These are phyloP conservation scores for Philaethria dido DNA, from an alignment of 2,888 invertebrate species.

Conservation along the genomic window DNA sequence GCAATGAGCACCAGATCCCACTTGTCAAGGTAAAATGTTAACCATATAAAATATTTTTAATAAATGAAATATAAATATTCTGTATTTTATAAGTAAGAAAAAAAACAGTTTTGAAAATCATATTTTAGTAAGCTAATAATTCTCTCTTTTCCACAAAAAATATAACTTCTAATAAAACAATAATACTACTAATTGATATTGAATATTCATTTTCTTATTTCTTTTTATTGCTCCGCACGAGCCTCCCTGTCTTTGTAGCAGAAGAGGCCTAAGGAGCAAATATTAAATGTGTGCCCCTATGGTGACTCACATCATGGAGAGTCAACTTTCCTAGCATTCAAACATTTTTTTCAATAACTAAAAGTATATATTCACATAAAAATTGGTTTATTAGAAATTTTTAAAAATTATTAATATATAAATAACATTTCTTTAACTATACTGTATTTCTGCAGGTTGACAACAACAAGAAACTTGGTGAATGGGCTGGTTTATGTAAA, in stretches of 20 bases:
- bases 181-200: no score
- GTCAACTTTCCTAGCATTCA: constrained; percentile 80
- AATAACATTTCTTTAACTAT: background rate
- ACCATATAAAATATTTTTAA: background rate
- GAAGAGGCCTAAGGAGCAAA: constrained; percentile 66
- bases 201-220: background rate
- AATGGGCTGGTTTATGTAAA: constrained; percentile 99
- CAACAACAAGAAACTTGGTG: constrained; percentile 99
- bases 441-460: constrained; percentile 86
- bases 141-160: no score
- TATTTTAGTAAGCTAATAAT: no score
- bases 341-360: constrained; percentile 52
- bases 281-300: constrained; percentile 76
- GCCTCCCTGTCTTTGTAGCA: constrained; percentile 54
- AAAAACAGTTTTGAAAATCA: background rate
- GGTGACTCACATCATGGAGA: constrained; percentile 69
- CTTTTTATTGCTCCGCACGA: constrained; percentile 66
- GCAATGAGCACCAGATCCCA: constrained; percentile 99
- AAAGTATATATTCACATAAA: no score
- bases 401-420: no score
- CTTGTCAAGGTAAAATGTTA: constrained; percentile 88
- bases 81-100: background rate
- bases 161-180: no score
- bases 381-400: no score
- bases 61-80: background rate